Base-by-base conservation (phyloP, 2,888 invertebrate genomes). In the Isotomurus palustris region DNA sequence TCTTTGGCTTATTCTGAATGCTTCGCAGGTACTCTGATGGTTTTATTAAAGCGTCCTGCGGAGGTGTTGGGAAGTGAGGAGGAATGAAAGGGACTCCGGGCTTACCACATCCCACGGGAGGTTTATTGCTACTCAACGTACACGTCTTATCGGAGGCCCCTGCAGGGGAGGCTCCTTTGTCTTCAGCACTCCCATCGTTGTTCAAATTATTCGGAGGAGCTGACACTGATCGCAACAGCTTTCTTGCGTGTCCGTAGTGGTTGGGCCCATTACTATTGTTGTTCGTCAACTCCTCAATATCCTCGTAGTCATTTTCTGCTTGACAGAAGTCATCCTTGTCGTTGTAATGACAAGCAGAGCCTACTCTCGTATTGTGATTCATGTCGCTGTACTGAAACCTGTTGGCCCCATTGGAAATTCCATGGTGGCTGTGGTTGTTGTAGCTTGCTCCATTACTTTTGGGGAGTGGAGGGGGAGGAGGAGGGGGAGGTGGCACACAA, bases 11-110 rank as follows among this genome's bases (percentile, higher is more conserved):
- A 22, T 70, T 72, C 73, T 83, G 87, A 77, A 92, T 88, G 74
- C 90, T 90, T 74, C 85, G 84, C 71, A 93, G 78, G 76, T 92
- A 93, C 78, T 93, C 92, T 63, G 91, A 91, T 54, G 92, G 93
- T 74, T 92, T 92, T 75, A 93, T 90, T 69, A 93, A 83, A 60
- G 87, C 84, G 77, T 91, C 87, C 73, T 87, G 86, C 65, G 80
- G 79, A 24, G 75, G 73, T 74, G 83, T 81, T 54, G 88, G 87
- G 78, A 93, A 93, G 77, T 88, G 87, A 58, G 93, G 92, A 60
- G 91, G 92, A 74, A 93, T 86, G 80, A 93, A 92, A 67, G 92
- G 89, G 69, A 91, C 55, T 10, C 66, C 62, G 24, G 62, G 58
- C 58, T 64, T 62, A 14, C 41, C 64, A 50, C 53, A 29, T 8